phyloP scores from a whole-genome alignment of 2,113 vertebrate species.

The Ellobius talpinus region DNA sequence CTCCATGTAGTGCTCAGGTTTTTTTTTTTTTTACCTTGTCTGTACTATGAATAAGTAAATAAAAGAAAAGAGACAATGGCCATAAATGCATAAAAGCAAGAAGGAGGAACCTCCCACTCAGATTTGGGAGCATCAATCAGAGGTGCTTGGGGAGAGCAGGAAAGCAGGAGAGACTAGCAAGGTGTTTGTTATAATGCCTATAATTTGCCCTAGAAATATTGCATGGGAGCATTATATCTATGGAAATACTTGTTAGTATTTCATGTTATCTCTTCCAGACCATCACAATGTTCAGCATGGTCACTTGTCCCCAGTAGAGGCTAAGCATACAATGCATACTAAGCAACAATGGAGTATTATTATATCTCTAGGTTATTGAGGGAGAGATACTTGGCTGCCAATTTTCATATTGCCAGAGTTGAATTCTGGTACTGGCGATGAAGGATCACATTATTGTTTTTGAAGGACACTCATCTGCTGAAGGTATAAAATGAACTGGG shows the following conservation, averaged over 20 bases:
- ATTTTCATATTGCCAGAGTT: background rate
- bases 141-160: background rate
- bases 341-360: background rate
- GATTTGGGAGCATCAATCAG: background rate
- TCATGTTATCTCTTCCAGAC: slow-evolving; percentile 20
- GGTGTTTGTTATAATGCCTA: background rate
- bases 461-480: slow-evolving; percentile 45
- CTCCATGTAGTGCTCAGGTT: background rate
- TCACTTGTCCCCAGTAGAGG: background rate
- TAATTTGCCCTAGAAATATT: background rate
- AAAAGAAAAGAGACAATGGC: slow-evolving; percentile 4
- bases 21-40: slow-evolving; percentile 12
- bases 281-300: background rate
- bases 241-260: slow-evolving; percentile 18
- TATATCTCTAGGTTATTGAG: background rate
- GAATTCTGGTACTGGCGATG: slow-evolving; percentile 19
- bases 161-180: background rate
- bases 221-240: background rate
- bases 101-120: background rate
- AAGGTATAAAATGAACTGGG: slow-evolving; percentile 35
- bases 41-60: background rate
- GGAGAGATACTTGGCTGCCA: background rate
- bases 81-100: background rate
- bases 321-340: slow-evolving; percentile 31
- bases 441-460: slow-evolving; percentile 14